phyloP scores from a whole-genome alignment of 2,113 vertebrate genomes.

The Lynx canadensis region DNA sequence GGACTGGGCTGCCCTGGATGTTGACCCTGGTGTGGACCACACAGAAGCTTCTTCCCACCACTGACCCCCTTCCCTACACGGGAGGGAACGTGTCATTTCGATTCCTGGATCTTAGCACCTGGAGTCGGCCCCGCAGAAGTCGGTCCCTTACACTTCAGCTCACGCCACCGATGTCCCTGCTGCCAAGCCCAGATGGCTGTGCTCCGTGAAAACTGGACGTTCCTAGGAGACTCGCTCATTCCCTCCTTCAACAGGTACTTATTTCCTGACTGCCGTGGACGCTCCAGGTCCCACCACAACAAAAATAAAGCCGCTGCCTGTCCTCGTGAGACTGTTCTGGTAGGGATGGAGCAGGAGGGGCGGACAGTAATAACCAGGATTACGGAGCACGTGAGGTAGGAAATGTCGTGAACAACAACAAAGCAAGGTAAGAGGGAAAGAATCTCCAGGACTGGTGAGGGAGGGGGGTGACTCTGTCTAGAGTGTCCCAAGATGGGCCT shows the following conservation, averaged over 20 bases:
- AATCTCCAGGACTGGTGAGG: too few species aligned
- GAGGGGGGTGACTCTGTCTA: fast-evolving
- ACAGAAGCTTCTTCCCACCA: too few species aligned
- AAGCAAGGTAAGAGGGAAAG: too few species aligned
- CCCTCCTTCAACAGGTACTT: neutral
- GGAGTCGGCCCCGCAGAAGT: too few species aligned
- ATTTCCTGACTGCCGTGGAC: too few species aligned
- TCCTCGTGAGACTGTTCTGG: fast-evolving
- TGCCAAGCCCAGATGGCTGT: neutral
- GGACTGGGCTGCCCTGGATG: neutral
- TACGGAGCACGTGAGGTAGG: fast-evolving
- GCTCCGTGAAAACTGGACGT: neutral
- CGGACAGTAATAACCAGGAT: fast-evolving
- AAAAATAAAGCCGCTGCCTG: neutral
- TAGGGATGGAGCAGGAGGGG: too few species aligned
- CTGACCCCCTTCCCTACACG: fast-evolving
- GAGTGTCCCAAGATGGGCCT: fast-evolving
- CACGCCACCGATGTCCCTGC: fast-evolving
- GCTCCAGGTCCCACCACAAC: neutral
- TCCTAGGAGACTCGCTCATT: neutral
- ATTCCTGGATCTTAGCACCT: neutral
- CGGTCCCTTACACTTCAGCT: neutral
- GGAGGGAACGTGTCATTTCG: too few species aligned
- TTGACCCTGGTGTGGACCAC: neutral
- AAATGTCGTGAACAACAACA: neutral